These are phyloP conservation scores for Pegoplata infirma DNA, from an alignment of 2,888 invertebrate genomes.

Conservation along the genomic window DNA sequence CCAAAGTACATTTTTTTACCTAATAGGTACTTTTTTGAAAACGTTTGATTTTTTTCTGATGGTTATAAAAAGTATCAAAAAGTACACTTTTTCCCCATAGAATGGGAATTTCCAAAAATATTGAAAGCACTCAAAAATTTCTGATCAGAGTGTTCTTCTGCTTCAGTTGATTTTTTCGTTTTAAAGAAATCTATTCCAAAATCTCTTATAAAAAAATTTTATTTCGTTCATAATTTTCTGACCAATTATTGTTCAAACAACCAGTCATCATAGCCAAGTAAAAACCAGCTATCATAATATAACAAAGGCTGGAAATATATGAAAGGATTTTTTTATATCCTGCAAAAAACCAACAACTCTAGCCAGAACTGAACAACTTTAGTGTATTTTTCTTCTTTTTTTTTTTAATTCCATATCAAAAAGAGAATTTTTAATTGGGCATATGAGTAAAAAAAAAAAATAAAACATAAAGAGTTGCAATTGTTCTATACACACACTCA, in stretches of 20 bases:
- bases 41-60: too few species aligned
- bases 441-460: conserved; percentile 40
- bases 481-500: not conserved
- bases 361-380: conserved; percentile 36
- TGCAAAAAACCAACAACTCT: conserved; percentile 11
- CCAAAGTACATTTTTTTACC: too few species aligned
- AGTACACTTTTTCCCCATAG: too few species aligned
- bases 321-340: conserved; percentile 43
- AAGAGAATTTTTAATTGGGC: conserved; percentile 63
- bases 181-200: too few species aligned
- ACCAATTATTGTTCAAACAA: not conserved
- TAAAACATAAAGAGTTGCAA: conserved; percentile 23
- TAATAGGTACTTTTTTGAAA: too few species aligned
- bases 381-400: conserved; percentile 12
- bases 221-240: too few species aligned
- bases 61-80: too few species aligned
- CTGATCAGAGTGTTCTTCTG: too few species aligned
- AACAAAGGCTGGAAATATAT: conserved; percentile 46
- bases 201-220: too few species aligned
- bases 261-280: not conserved
- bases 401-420: conserved; percentile 36
- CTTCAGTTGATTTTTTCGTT: too few species aligned
- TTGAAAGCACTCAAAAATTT: too few species aligned
- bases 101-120: too few species aligned
- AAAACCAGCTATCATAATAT: conserved; percentile 40